A percentile compares a stretch with the other conserved stretches of the same genome.
phyloP scores from a whole-genome alignment of 2,113 vertebrate genomes.

The Colius striatus region DNA sequence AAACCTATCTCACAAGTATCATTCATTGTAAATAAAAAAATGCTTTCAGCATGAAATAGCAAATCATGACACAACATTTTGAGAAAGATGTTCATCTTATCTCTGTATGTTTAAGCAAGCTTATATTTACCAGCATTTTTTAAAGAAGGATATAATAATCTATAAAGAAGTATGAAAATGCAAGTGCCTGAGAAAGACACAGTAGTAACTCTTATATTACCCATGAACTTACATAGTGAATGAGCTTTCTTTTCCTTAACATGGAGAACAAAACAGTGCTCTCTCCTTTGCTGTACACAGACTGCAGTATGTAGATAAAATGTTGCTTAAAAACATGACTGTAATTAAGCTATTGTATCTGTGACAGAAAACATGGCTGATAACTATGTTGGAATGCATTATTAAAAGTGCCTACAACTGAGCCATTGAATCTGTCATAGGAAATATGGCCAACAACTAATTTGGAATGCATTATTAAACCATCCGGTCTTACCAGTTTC shows the following conservation, averaged over 20 bases:
- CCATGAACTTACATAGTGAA: not conserved
- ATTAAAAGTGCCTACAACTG: not conserved
- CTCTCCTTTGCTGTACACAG: not conserved
- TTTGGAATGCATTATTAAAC: slow-evolving; percentile 30
- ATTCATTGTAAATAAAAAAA: not conserved
- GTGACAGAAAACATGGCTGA: not conserved
- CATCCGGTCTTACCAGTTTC: not conserved
- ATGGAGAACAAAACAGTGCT: not conserved
- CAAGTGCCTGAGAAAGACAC: not conserved
- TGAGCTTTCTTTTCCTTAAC: not conserved
- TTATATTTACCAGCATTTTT: not conserved
- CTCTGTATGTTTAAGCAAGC: not conserved
- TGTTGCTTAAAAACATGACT: not conserved
- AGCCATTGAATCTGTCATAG: not conserved
- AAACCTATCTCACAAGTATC: not conserved
- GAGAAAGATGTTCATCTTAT: not conserved
- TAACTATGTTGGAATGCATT: not conserved
- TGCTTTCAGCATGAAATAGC: not conserved
- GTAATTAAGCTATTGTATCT: not conserved
- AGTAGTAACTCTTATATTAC: not conserved
- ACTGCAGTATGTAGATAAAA: not conserved
- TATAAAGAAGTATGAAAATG: not conserved
- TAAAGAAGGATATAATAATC: not conserved
- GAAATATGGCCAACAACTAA: not conserved
- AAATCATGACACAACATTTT: not conserved